Evolutionary conservation across 2,888 invertebrate genomes (phyloP), one percentile per base, ranked within the genome.

Genomic region (Torymus tubicola): DNA sequence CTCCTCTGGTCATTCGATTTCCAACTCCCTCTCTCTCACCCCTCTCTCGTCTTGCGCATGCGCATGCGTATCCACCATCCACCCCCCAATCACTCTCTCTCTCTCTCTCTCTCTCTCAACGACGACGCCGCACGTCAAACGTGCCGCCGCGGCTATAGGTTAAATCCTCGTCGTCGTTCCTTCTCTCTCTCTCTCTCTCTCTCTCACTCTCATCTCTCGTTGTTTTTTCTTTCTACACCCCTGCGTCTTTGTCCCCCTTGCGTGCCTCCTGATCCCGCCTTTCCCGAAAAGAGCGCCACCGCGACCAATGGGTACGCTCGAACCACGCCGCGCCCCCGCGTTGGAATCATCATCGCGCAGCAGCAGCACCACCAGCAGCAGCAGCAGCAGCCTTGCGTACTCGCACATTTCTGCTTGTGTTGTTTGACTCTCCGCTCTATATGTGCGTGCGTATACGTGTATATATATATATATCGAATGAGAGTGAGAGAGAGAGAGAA

Each of bases 211-310:
- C 50, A 12, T 65, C 64, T 67, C 16, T 16, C 55, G 14, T 42
- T 21, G 16, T 21, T 50, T 14, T 69, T 16, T 24, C n/a, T 69
- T 31, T 52, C 57, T 21, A 13, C 18, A 3, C 16, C 55, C 21
- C 55, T 53, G 12, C 18, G n/a, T 14, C 18, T 53, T 16, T 67
- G 12, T 53, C n/a, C 52, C 18, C 60, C 11, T 16, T 58, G 18
- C 60, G 60, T 90, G 90, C 88, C 89, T 90, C 90, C 90, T 90
- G 90, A 90, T 90, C 90, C 90, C 90, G 90, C 90, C 90, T 90
- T 90, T 90, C 90, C 89, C 89, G 89, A 89, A 90, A 42, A 42
- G 42, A 42, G 42, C 42, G 89, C 90, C 87, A 85, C 85, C 81
- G 82, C 84, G 88, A 90, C 90, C 90, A 90, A 90, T 90, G 89